A percentile compares a stretch with the other conserved stretches of the same genome.
These are phyloP conservation scores for Chrysolina haemoptera DNA, from an alignment of 2,888 invertebrate species.

Conservation along the genomic window DNA sequence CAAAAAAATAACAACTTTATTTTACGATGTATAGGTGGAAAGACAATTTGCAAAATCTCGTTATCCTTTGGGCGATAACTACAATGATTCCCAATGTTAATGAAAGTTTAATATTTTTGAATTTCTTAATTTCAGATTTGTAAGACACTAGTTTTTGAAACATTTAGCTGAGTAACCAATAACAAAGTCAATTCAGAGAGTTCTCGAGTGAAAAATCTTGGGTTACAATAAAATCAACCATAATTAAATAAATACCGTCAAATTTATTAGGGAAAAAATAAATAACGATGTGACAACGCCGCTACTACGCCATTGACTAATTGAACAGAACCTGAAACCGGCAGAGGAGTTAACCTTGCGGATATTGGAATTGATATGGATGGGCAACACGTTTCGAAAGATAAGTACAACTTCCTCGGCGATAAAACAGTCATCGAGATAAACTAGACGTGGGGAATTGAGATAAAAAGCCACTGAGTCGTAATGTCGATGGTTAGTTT, in stretches of 20 bases:
- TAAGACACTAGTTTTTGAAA: no score
- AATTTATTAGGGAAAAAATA: not conserved
- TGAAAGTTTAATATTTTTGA: no score
- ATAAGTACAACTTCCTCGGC: not conserved
- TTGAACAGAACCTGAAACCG: not conserved
- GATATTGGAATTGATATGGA: slow-evolving; percentile 3
- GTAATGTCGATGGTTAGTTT: not conserved
- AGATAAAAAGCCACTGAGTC: not conserved
- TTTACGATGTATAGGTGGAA: no score
- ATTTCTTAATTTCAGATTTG: no score
- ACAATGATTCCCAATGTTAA: no score
- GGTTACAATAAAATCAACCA: no score
- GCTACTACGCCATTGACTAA: not conserved
- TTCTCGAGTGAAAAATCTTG: not conserved
- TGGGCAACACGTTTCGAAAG: slow-evolving; percentile 3
- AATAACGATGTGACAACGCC: not conserved
- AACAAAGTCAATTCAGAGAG: no score
- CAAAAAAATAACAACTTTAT: no score
- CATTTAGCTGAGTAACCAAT: no score
- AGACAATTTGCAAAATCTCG: no score
- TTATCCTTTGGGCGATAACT: no score
- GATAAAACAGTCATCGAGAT: not conserved
- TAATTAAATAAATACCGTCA: no score
- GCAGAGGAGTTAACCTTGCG: slow-evolving; percentile 6
- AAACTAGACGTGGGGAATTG: not conserved